Percentiles rank a stretch among this genome's conserved stretches.
These are phyloP conservation scores for Petrolisthes cinctipes DNA, from an alignment of 2,888 invertebrate species.

Conservation along the genomic window DNA sequence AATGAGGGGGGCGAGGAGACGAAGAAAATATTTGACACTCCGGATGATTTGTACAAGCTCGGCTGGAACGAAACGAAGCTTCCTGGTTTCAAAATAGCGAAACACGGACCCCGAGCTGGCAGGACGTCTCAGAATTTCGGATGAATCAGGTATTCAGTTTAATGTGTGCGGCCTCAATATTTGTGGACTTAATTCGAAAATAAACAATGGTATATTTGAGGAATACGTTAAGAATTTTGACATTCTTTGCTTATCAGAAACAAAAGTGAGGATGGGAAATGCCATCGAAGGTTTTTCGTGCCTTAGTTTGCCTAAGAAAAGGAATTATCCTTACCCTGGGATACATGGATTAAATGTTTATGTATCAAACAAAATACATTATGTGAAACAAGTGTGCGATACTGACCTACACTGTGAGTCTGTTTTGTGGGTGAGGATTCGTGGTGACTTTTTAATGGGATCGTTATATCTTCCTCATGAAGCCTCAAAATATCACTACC, in stretches of 20 bases:
- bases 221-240: neutral
- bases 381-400: neutral
- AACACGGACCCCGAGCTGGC: neutral
- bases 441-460: neutral
- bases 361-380: neutral
- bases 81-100: neutral
- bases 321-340: neutral
- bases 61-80: neutral
- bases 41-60: slow-evolving; percentile 3
- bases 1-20: neutral
- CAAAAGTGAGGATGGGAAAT: too few species aligned
- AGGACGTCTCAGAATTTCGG: neutral
- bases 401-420: neutral
- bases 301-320: neutral
- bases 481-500: neutral
- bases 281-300: neutral
- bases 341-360: neutral
- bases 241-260: neutral
- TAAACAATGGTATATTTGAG: neutral
- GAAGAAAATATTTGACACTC: neutral
- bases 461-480: neutral
- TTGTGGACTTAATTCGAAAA: neutral
- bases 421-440: neutral
- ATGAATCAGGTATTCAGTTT: neutral
- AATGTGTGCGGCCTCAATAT: neutral